Evolutionary conservation across 2,888 invertebrate genomes (phyloP).

Genomic region (Aspidiotus destructor): DNA sequence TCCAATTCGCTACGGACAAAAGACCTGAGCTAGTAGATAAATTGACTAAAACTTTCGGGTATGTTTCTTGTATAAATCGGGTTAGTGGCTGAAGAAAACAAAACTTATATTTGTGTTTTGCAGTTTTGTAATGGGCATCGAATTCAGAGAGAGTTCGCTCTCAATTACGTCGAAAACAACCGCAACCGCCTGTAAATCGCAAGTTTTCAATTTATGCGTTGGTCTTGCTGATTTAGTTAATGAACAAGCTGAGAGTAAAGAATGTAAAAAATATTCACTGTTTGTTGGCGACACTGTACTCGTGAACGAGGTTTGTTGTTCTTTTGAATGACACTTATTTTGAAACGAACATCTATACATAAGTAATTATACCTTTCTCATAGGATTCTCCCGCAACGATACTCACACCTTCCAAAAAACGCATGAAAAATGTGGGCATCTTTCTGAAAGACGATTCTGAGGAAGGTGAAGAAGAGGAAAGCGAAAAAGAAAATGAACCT

Average conservation of each 20-base stretch:
- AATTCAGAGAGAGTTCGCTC: constrained; percentile 90
- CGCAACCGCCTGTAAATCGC: constrained; percentile 72
- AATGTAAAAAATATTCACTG: constrained; percentile 82
- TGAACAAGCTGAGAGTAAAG: constrained; percentile 69
- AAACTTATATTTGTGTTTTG: constrained; percentile 18
- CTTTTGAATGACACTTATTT: too few relatives aligned
- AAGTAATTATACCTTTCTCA: constrained; percentile 9
- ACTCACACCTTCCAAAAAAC: constrained; percentile 87
- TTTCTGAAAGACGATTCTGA: constrained; percentile 84
- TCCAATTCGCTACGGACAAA: constrained; percentile 73
- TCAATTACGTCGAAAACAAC: constrained; percentile 84
- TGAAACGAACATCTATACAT: constrained; percentile 6
- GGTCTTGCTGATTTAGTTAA: constrained; percentile 80
- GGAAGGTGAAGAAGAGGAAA: constrained; percentile 65
- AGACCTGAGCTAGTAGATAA: constrained; percentile 76
- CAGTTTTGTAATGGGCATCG: constrained; percentile 92
- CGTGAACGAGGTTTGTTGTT: constrained; percentile 57
- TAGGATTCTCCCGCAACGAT: constrained; percentile 66
- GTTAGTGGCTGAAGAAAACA: too few relatives aligned
- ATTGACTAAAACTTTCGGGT: constrained; percentile 88
- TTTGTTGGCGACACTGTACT: constrained; percentile 96
- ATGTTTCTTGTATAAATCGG: constrained; percentile 33
- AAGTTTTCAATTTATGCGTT: constrained; percentile 93
- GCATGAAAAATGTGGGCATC: constrained; percentile 88
- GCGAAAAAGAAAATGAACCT: constrained; percentile 49